phyloP scores from a whole-genome alignment of 1,140 invertebrate genomes.

The Copidosoma floridanum region DNA sequence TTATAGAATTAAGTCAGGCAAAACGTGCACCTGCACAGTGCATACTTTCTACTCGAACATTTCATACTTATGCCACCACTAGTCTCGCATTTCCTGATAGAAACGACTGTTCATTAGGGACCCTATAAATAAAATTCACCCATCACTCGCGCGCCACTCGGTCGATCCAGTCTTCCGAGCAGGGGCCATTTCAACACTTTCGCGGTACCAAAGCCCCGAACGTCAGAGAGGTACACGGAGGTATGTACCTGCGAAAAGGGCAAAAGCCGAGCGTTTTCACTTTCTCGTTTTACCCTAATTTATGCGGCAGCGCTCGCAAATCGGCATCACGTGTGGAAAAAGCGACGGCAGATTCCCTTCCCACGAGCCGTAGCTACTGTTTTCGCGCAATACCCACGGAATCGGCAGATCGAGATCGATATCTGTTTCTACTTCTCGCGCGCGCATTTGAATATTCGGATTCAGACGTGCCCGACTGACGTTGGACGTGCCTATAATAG shows the following conservation, averaged over 20 bases:
- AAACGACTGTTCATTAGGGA: too few species aligned
- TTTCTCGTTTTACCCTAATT: constrained; percentile 5
- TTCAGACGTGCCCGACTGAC: too few species aligned
- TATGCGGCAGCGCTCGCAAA: too few species aligned
- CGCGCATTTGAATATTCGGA: neutral
- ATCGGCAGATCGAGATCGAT: neutral
- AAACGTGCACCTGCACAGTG: too few species aligned
- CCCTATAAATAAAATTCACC: neutral
- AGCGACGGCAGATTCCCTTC: too few species aligned
- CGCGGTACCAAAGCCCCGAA: neutral
- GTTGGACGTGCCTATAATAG: too few species aligned
- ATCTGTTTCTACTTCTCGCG: neutral
- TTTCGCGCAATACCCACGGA: neutral
- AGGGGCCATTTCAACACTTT: too few species aligned
- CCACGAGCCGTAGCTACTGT: too few species aligned
- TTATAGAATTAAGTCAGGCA: too few species aligned
- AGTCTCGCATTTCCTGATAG: neutral
- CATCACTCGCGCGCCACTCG: neutral
- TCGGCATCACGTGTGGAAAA: too few species aligned
- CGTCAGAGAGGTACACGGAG: too few species aligned
- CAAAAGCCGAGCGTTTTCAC: neutral
- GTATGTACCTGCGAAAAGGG: constrained; percentile 1
- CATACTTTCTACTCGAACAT: constrained; percentile 11
- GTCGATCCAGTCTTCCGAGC: neutral
- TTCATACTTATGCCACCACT: neutral